Evolutionary conservation across 2,113 vertebrate genomes (phyloP).

Genomic region (Nestor notabilis): DNA sequence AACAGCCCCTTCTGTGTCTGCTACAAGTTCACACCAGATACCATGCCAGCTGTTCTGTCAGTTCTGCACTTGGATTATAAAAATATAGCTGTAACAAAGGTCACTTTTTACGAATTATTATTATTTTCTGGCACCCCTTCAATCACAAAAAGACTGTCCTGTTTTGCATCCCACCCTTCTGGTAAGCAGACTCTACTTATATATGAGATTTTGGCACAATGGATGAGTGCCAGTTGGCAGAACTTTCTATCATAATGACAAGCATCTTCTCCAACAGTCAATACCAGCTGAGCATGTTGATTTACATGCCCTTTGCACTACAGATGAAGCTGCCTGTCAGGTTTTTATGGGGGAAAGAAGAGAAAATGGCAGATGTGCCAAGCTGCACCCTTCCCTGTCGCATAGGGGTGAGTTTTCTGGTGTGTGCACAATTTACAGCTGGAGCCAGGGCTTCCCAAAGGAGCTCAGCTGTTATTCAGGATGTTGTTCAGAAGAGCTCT

Average conservation of each 20-base stretch:
- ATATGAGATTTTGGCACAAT: neutral
- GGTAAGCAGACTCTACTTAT: neutral
- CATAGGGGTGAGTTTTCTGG: neutral
- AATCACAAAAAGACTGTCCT: neutral
- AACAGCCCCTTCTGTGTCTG: neutral
- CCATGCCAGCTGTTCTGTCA: neutral
- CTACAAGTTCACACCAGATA: neutral
- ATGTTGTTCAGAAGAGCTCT: neutral
- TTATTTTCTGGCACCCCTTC: neutral
- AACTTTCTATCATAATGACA: neutral
- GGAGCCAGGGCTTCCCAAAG: neutral
- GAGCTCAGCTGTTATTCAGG: neutral
- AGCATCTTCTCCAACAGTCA: neutral
- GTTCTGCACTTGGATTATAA: neutral
- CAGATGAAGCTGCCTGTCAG: neutral
- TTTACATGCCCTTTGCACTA: slow-evolving; percentile 1
- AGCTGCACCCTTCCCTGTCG: neutral
- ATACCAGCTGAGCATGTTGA: neutral
- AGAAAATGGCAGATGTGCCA: neutral
- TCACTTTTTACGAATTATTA: neutral
- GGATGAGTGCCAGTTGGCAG: neutral
- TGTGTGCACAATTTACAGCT: neutral
- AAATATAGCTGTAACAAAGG: neutral
- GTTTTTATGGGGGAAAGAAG: slow-evolving; percentile 6
- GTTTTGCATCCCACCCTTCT: neutral